phyloP scores from a whole-genome alignment of 2,797 vertebrate species.

The Malacoraja senta region DNA sequence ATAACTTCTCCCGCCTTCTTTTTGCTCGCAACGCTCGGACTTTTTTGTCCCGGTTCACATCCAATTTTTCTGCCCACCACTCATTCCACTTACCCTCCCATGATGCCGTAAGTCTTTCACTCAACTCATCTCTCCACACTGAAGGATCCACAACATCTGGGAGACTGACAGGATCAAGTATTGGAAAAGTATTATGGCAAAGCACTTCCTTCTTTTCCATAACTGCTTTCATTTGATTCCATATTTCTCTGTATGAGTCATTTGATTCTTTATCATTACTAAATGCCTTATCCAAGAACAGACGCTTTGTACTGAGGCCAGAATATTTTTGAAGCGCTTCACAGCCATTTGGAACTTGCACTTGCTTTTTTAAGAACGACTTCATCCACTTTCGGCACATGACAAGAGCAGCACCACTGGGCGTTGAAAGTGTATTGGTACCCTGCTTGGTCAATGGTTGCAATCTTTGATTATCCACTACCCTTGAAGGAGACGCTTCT shows the following conservation, averaged over 20 bases:
- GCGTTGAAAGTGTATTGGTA: background rate
- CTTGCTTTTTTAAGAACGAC: constrained; percentile 11
- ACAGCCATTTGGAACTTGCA: background rate
- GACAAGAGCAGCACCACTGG: background rate
- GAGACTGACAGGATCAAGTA: constrained; percentile 7
- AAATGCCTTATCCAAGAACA: background rate
- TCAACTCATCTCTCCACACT: constrained; percentile 48
- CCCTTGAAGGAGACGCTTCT: background rate
- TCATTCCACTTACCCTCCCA: constrained; percentile 60
- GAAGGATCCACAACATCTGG: constrained; percentile 26
- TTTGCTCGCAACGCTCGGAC: constrained; percentile 53
- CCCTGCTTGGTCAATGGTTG: background rate
- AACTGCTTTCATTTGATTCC: constrained; percentile 14
- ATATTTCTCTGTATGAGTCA: background rate
- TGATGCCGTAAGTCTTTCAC: constrained; percentile 57
- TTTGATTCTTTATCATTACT: background rate
- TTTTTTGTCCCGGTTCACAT: constrained; percentile 46
- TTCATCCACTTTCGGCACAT: constrained; percentile 20
- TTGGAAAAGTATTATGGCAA: constrained; percentile 20
- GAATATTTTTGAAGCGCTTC: background rate
- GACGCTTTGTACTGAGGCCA: background rate
- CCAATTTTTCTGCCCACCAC: constrained; percentile 70
- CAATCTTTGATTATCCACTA: background rate
- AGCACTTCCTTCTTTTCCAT: constrained; percentile 23
- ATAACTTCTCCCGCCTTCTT: constrained; percentile 53